Evolutionary conservation across 2,888 invertebrate genomes (phyloP).

Genomic region (Eupithecia vulgata): DNA sequence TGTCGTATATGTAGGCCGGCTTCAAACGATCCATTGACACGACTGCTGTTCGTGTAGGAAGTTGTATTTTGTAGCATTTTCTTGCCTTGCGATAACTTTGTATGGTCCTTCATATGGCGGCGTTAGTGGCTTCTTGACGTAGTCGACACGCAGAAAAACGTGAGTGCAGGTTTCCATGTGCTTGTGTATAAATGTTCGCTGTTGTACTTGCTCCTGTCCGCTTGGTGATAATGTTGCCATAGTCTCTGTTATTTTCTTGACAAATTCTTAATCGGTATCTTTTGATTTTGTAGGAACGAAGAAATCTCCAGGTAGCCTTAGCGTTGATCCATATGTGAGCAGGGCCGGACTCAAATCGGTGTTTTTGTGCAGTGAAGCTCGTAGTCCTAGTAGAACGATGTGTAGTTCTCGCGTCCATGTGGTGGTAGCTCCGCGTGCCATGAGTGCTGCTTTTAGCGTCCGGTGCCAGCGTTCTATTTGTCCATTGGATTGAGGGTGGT

Average conservation of each 20-base stretch:
- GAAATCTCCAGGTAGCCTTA: neutral
- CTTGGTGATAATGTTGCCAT: neutral
- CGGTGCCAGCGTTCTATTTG: slow-evolving; percentile 34
- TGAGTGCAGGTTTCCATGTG: too few species aligned
- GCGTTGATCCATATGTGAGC: neutral
- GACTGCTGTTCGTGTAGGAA: too few species aligned
- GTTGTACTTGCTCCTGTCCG: too few species aligned
- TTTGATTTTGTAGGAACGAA: neutral
- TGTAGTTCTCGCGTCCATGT: neutral
- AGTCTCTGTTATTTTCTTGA: neutral
- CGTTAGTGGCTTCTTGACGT: too few species aligned
- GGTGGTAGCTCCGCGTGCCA: slow-evolving; percentile 14
- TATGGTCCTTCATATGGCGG: too few species aligned
- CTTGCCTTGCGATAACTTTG: too few species aligned
- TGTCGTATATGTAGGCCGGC: too few species aligned
- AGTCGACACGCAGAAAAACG: too few species aligned
- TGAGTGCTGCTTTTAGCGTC: slow-evolving; percentile 29
- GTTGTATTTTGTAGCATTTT: too few species aligned
- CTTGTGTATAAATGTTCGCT: too few species aligned
- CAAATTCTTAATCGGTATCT: neutral
- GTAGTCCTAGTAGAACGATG: neutral
- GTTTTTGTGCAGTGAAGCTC: neutral
- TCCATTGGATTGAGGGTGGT: slow-evolving; percentile 32
- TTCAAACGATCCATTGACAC: too few species aligned
- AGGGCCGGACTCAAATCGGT: neutral